Evolutionary conservation across 2,113 vertebrate species (phyloP).

Genomic region (Hyla sarda): DNA sequence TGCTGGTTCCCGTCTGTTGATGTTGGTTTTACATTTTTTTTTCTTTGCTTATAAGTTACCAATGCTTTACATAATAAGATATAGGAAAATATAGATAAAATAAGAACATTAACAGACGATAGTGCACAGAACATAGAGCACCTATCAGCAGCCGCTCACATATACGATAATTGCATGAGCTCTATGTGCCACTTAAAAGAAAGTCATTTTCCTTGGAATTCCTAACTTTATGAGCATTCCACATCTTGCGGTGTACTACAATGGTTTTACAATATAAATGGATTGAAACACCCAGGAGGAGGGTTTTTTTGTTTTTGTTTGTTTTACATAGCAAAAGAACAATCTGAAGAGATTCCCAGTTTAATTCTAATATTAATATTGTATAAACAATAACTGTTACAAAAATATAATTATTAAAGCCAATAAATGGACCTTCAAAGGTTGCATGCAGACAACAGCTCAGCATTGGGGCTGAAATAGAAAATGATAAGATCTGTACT

Average conservation of each 20-base stretch:
- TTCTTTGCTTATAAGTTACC: background rate
- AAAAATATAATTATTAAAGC: constrained; percentile 18
- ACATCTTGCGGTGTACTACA: constrained; percentile 12
- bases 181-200: constrained; percentile 27
- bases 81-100: constrained; percentile 17
- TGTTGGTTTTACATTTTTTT: constrained; percentile 1
- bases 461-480: background rate
- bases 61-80: constrained; percentile 7
- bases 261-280: constrained; percentile 21
- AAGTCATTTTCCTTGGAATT: constrained; percentile 39
- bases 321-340: background rate
- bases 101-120: constrained; percentile 9
- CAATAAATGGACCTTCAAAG: constrained; percentile 55
- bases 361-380: background rate
- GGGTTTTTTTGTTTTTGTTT: background rate
- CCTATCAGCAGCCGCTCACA: background rate
- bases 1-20: background rate
- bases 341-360: constrained; percentile 16
- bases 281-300: constrained; percentile 25
- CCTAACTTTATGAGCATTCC: constrained; percentile 33
- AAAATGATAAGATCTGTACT: background rate
- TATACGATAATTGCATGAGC: constrained; percentile 33
- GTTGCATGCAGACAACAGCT: background rate
- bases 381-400: background rate
- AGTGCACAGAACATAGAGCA: background rate